Evolutionary conservation across 2,888 invertebrate species (phyloP).

Genomic region (Bugulina stolonifera): DNA sequence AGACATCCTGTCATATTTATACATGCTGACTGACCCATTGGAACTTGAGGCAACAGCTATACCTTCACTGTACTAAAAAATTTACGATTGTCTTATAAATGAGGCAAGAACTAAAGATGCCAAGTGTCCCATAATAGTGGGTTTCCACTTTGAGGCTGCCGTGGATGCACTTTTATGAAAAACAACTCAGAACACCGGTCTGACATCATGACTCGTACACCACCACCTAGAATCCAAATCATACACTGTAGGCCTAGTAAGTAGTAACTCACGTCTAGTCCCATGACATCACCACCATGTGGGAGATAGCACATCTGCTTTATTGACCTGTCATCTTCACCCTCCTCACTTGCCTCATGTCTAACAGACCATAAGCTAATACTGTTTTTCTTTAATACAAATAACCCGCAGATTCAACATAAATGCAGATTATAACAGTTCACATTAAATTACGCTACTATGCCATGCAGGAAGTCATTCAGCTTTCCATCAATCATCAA

Average conservation of each 20-base stretch:
- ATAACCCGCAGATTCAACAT: too few relatives aligned
- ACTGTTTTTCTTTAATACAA: neutral
- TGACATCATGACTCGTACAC: too few relatives aligned
- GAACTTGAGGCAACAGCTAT: slow-evolving; percentile 19
- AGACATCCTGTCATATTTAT: neutral
- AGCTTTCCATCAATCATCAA: too few relatives aligned
- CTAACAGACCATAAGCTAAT: neutral
- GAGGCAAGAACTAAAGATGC: too few relatives aligned
- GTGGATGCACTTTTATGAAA: too few relatives aligned
- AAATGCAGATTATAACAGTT: too few relatives aligned
- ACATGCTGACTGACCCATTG: neutral
- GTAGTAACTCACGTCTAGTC: slow-evolving; percentile 10
- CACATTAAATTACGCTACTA: too few relatives aligned
- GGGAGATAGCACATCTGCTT: neutral
- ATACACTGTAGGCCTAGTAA: neutral
- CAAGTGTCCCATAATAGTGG: too few relatives aligned
- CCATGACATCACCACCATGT: slow-evolving; percentile 14
- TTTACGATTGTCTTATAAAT: too few relatives aligned
- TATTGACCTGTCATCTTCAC: neutral
- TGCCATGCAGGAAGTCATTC: too few relatives aligned
- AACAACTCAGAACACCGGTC: too few relatives aligned
- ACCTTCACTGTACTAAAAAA: slow-evolving; percentile 8
- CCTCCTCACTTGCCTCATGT: neutral
- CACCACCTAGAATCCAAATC: neutral
- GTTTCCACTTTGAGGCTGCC: too few relatives aligned